Percentiles rank a stretch among this genome's conserved stretches.
phyloP scores from a whole-genome alignment of 2,113 vertebrate genomes.

The Paradisaea rubra region DNA sequence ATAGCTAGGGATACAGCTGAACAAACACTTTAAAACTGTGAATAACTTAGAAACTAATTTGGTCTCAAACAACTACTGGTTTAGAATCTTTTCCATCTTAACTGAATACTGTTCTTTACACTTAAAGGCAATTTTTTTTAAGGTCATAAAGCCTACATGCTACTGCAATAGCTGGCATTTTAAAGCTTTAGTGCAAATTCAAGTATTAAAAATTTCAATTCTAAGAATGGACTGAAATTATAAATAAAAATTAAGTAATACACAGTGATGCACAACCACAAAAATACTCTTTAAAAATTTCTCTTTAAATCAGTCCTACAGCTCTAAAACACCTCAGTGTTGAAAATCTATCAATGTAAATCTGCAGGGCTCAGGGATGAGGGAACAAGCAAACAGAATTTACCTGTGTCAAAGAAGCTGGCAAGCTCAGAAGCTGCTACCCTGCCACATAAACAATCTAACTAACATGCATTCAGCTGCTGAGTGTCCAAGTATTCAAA shows the following conservation, averaged over 20 bases:
- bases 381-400: not conserved
- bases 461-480: not conserved
- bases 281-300: not conserved
- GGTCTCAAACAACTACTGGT: not conserved
- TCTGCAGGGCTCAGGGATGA: not conserved
- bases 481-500: not conserved
- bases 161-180: not conserved
- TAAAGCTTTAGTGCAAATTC: not conserved
- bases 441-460: not conserved
- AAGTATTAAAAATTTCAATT: not conserved
- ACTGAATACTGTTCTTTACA: not conserved
- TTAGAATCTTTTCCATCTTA: not conserved
- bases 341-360: not conserved
- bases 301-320: not conserved
- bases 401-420: not conserved
- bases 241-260: not conserved
- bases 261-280: not conserved
- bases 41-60: not conserved
- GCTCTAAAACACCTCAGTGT: not conserved
- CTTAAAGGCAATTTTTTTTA: not conserved
- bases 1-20: not conserved
- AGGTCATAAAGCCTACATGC: not conserved
- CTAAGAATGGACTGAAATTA: not conserved
- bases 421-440: not conserved
- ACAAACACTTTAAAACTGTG: not conserved